These are phyloP conservation scores for Hypotaenidia philippensis DNA, from an alignment of 2,797 vertebrate species.

Conservation along the genomic window DNA sequence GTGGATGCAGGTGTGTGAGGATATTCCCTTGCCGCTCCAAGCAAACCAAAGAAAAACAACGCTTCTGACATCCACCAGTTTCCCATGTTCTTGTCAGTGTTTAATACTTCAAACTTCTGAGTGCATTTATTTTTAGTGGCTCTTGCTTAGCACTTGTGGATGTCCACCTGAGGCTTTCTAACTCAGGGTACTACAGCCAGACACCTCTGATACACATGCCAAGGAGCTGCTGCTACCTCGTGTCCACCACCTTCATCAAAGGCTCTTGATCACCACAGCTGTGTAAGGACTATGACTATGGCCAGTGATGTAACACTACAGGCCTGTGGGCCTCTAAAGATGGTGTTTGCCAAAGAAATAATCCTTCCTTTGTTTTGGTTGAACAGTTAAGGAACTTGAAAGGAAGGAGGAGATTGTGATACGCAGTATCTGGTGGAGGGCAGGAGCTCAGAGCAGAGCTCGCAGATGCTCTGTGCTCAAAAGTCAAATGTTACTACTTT, in stretches of 20 bases:
- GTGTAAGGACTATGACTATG: background rate
- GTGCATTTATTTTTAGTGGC: background rate
- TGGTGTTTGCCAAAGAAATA: background rate
- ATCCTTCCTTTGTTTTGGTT: background rate
- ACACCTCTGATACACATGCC: background rate
- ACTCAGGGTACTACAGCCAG: background rate
- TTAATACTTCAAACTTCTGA: background rate
- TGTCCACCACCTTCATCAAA: background rate
- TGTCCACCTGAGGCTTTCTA: background rate
- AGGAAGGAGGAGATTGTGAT: background rate
- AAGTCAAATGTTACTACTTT: conserved; percentile 26
- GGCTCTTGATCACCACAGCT: background rate
- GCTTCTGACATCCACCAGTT: background rate
- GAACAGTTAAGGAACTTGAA: background rate
- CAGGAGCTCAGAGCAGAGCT: background rate
- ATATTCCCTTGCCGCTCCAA: background rate
- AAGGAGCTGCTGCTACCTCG: background rate
- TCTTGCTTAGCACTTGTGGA: background rate
- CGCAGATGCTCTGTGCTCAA: background rate
- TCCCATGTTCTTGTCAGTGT: background rate
- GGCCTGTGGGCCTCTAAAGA: background rate
- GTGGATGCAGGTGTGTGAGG: background rate
- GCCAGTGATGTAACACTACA: background rate
- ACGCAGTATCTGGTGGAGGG: background rate
- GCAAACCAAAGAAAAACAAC: background rate